phyloP scores from a whole-genome alignment of 2,797 vertebrate species.

The Geotrypetes seraphini region DNA sequence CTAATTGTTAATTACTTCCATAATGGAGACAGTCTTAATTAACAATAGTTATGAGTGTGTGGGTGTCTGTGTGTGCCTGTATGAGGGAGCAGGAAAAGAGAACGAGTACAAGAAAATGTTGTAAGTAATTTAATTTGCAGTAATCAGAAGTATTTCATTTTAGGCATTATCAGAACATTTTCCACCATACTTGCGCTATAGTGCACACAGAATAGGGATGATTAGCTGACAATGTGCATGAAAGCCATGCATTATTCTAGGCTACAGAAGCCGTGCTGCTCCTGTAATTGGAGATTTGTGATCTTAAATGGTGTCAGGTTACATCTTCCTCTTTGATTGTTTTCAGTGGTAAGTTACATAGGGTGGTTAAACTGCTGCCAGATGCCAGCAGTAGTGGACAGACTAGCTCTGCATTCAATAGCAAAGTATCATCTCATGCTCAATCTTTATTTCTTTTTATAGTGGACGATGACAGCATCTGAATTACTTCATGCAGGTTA shows the following conservation, averaged over 20 bases:
- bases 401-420: no score
- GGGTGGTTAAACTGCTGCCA: no score
- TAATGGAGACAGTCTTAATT: conserved; percentile 94
- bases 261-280: conserved; percentile 3
- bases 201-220: conserved; percentile 16
- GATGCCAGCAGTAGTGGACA: no score
- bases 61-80: conserved; percentile 10
- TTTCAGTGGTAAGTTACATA: no score
- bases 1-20: conserved; percentile 97
- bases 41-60: conserved; percentile 72
- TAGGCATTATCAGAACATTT: conserved; percentile 17
- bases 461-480: no score
- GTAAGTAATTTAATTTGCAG: conserved; percentile 52
- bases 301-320: neutral
- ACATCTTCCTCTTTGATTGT: neutral
- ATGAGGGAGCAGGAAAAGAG: no score
- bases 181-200: conserved; percentile 15
- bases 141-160: conserved; percentile 63
- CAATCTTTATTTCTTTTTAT: no score
- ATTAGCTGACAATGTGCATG: conserved; percentile 18
- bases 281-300: no score
- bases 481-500: no score
- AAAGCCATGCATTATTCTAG: conserved; percentile 11
- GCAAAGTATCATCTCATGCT: no score
- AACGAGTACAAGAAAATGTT: conserved; percentile 50